Conservation (phyloP, 1,140 invertebrate species). For the Drosophila arizonae region DNA sequence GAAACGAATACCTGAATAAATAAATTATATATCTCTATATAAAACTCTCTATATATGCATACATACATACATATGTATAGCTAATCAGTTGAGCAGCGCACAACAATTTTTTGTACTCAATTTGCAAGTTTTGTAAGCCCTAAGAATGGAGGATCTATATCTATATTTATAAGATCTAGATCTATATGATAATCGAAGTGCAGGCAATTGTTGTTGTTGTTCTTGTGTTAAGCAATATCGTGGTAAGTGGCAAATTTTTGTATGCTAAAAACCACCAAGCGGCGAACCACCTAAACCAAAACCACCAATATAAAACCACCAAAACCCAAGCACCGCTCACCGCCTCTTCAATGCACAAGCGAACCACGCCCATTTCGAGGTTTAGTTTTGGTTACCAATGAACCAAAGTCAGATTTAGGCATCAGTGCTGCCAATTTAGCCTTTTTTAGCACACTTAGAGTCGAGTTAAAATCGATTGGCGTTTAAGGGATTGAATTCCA, state of each 20-base stretch:
- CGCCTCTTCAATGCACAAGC: slow-evolving; percentile 22
- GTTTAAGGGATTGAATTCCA: no score
- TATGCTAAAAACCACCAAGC: slow-evolving; percentile 49
- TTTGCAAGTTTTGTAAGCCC: slow-evolving; percentile 51
- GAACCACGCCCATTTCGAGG: slow-evolving; percentile 14
- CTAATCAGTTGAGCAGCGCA: slow-evolving; percentile 13
- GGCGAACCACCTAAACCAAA: slow-evolving; percentile 9
- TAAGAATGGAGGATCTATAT: slow-evolving; percentile 26
- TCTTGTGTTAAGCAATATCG: slow-evolving; percentile 39
- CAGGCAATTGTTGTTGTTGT: slow-evolving; percentile 43
- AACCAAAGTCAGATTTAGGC: no score
- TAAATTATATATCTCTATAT: slow-evolving; percentile 11
- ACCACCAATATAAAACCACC: background rate
- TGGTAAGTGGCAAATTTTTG: slow-evolving; percentile 77
- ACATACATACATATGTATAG: background rate
- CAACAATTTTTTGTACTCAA: slow-evolving; percentile 64
- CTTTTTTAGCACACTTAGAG: no score
- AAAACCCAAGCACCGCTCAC: slow-evolving; percentile 2
- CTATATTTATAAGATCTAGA: no score
- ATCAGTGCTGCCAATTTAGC: no score
- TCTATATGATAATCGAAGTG: slow-evolving; percentile 14
- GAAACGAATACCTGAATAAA: slow-evolving; percentile 62
- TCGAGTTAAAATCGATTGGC: no score
- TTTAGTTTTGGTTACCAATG: no score
- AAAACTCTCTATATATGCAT: slow-evolving; percentile 26